These are phyloP conservation scores for Leucophenga montana DNA, from an alignment of 2,888 invertebrate species.

Conservation along the genomic window DNA sequence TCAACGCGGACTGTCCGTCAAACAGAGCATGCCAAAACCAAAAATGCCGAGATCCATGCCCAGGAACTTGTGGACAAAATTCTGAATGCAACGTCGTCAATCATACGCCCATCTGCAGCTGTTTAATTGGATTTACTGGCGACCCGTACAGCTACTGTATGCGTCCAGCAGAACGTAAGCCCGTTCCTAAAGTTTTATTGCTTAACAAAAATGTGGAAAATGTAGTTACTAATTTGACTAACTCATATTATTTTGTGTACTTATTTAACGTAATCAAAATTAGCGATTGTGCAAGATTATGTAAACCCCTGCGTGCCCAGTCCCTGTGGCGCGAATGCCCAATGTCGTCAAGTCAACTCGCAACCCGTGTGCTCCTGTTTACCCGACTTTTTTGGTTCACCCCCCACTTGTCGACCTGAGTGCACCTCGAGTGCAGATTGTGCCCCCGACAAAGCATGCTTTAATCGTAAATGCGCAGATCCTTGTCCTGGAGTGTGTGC, in stretches of 20 bases:
- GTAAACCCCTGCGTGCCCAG: slow-evolving; percentile 74
- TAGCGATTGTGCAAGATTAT: slow-evolving; percentile 74
- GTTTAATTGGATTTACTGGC: slow-evolving; percentile 78
- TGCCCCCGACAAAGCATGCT: slow-evolving; percentile 79
- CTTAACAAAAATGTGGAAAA: slow-evolving; percentile 44
- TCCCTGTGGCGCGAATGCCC: slow-evolving; percentile 85
- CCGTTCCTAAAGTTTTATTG: slow-evolving; percentile 42
- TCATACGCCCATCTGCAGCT: slow-evolving; percentile 81
- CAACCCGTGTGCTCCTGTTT: slow-evolving; percentile 83
- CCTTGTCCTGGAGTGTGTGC: slow-evolving; percentile 87
- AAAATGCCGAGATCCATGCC: slow-evolving; percentile 85
- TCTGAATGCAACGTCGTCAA: slow-evolving; percentile 82
- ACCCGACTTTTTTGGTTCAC: slow-evolving; percentile 79
- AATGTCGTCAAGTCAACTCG: slow-evolving; percentile 80
- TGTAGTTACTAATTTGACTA: slow-evolving; percentile 56
- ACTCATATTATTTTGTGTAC: slow-evolving; percentile 20
- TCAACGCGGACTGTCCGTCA: slow-evolving; percentile 82
- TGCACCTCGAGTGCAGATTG: slow-evolving; percentile 84
- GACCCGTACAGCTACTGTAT: slow-evolving; percentile 77
- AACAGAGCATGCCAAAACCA: slow-evolving; percentile 82
- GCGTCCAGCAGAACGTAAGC: slow-evolving; percentile 71
- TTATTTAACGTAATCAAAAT: slow-evolving; percentile 37
- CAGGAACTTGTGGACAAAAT: slow-evolving; percentile 83
- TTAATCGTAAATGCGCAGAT: slow-evolving; percentile 81
- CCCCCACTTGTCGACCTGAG: slow-evolving; percentile 83